A percentile compares a stretch with the other conserved stretches of the same genome.
These are phyloP conservation scores for Eupeodes luniger DNA, from an alignment of 2,888 invertebrate genomes.

Conservation along the genomic window DNA sequence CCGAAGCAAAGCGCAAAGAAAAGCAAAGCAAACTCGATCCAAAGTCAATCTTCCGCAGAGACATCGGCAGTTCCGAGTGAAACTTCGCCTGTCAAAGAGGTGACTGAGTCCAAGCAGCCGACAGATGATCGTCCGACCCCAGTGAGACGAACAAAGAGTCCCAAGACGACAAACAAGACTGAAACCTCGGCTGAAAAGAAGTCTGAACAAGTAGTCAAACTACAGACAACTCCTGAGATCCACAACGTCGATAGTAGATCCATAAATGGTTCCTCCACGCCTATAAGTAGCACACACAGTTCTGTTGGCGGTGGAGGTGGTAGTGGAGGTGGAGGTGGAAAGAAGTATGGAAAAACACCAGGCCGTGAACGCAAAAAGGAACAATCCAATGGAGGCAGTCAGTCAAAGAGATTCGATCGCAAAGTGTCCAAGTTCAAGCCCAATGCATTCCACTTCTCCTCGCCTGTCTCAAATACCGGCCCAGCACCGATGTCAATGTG, in stretches of 20 bases:
- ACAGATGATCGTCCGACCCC: constrained; percentile 56
- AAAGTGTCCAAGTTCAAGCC: constrained; percentile 76
- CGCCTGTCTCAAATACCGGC: constrained; percentile 68
- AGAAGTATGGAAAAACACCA: constrained; percentile 83
- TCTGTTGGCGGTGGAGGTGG: no score
- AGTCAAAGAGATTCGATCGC: constrained; percentile 71
- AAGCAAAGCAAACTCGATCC: constrained; percentile 74
- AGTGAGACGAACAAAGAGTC: constrained; percentile 55
- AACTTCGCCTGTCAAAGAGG: constrained; percentile 60
- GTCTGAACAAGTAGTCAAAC: constrained; percentile 58
- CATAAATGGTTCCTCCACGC: constrained; percentile 53
- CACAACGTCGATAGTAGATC: constrained; percentile 58
- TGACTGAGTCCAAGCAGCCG: constrained; percentile 56
- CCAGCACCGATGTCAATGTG: constrained; percentile 57
- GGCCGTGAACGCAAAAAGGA: constrained; percentile 83
- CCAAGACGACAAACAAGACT: constrained; percentile 77
- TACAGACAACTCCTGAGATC: constrained; percentile 59
- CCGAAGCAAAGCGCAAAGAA: constrained; percentile 69
- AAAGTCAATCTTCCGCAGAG: constrained; percentile 55
- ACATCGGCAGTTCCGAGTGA: constrained; percentile 44
- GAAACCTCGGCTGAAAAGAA: constrained; percentile 69
- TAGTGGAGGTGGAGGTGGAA: constrained; percentile 56
- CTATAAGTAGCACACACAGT: constrained; percentile 34
- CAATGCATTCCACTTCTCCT: constrained; percentile 77
- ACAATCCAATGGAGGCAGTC: constrained; percentile 67